Base-by-base conservation (phyloP, 2,797 vertebrate genomes). In the Bufotes viridis region DNA sequence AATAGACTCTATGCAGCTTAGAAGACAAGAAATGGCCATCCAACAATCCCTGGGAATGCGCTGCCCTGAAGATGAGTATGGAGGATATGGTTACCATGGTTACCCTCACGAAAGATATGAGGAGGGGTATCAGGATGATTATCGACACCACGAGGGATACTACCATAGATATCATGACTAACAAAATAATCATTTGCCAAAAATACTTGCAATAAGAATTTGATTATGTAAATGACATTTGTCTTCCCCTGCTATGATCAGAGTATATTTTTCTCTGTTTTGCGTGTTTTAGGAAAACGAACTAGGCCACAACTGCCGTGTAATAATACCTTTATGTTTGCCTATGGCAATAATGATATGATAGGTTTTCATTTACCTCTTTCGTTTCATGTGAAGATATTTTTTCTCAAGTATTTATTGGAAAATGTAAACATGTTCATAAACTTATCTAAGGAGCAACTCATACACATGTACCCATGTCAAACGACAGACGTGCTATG, bases 1-100 rank as follows among this genome's bases (percentile, higher is more conserved):
- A 92, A 97, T 99, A 11, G 98, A 99, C 93, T 99, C 98, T 4
- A 99, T 99, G 98, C 98, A 99, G 93, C 97, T 99, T 7, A 96
- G 98, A 89, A 93, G 98, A 53, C 98, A 99, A 92, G 98, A 99
- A 93, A 99, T 99, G 98, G 97, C 98, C 89, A 99, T 99, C 90
- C 98, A 99, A 93, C 98, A 99, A 91, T 99, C 97, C 0, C 94
- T 99, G 2, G 98, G 98, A 61, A 98, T 99, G 98, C 97, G 97
- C 87, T 99, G 98, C 90, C 98, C 98, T 0, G 98, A 99, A 87
- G 98, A 98, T 18, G 98, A 99, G 92, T 99, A 99, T 1, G 98
- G 97, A 2, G 97, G 97, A 87, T 99, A 99, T 1, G 97, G 98
- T 87, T 99, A 99, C 93, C 98, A 98, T 89, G 96, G 96, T 86